Conservation (phyloP, 2,797 vertebrate species). For the Delichon dasypus region DNA sequence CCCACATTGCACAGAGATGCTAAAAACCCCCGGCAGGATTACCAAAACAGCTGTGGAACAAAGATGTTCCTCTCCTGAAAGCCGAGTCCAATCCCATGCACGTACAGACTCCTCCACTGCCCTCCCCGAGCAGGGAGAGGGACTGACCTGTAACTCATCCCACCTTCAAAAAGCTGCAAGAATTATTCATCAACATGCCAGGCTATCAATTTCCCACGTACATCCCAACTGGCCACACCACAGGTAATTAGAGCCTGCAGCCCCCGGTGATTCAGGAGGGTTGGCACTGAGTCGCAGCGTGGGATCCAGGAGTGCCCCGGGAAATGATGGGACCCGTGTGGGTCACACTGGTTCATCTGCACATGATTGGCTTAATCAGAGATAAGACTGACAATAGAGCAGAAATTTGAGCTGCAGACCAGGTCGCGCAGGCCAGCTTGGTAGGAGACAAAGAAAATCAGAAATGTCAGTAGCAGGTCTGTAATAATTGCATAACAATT, state of each 20-base stretch:
- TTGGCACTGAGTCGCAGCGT: rapidly evolving
- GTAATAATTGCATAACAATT: background rate
- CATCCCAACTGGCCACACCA: background rate
- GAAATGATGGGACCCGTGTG: background rate
- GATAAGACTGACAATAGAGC: background rate
- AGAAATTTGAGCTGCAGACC: background rate
- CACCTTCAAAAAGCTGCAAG: background rate
- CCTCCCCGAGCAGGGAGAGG: background rate
- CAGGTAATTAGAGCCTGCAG: background rate
- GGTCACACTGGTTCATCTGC: background rate
- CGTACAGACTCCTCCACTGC: rapidly evolving
- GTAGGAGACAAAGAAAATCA: background rate
- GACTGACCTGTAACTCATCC: background rate
- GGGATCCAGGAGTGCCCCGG: background rate
- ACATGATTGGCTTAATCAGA: background rate
- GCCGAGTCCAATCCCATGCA: background rate
- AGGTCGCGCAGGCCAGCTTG: background rate
- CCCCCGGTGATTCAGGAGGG: background rate
- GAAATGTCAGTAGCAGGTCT: background rate
- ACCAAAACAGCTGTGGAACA: background rate
- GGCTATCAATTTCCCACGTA: background rate
- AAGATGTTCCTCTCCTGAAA: background rate
- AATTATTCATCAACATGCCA: background rate
- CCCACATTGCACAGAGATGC: rapidly evolving
- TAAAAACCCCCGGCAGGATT: background rate